A percentile compares a stretch with the other conserved stretches of the same genome.
Evolutionary conservation across 2,888 invertebrate genomes (phyloP).

Genomic region (Polydrusus pterygomalis): DNA sequence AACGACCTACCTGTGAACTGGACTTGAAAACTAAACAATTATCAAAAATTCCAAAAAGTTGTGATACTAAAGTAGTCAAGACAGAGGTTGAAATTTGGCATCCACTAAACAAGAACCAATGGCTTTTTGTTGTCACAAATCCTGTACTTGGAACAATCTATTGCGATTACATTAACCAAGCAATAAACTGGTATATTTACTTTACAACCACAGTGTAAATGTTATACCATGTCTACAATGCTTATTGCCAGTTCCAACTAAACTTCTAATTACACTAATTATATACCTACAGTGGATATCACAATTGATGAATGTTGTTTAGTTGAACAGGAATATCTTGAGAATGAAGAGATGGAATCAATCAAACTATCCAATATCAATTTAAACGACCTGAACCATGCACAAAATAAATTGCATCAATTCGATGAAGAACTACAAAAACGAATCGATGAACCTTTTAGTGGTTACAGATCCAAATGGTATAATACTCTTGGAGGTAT

Average conservation of each 20-base stretch:
- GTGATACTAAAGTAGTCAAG: slow-evolving; percentile 6
- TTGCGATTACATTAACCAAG: background rate
- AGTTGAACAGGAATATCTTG: slow-evolving; percentile 28
- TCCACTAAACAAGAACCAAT: slow-evolving; percentile 5
- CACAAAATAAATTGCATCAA: slow-evolving; percentile 46
- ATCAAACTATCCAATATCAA: slow-evolving; percentile 44
- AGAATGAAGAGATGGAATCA: slow-evolving; percentile 33
- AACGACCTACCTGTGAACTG: slow-evolving; percentile 11
- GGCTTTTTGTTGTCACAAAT: background rate
- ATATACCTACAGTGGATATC: slow-evolving; percentile 29
- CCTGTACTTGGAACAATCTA: background rate
- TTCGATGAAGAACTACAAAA: slow-evolving; percentile 46
- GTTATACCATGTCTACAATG: slow-evolving; percentile 30
- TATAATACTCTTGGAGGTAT: no score
- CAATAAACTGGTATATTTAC: slow-evolving; percentile 22
- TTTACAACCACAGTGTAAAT: slow-evolving; percentile 9
- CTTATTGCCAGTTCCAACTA: slow-evolving; percentile 1
- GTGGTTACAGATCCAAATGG: slow-evolving; percentile 35
- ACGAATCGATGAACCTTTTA: slow-evolving; percentile 41
- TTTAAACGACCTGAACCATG: slow-evolving; percentile 46
- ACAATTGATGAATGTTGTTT: slow-evolving; percentile 29
- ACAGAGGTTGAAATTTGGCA: slow-evolving; percentile 27
- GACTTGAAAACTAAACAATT: slow-evolving; percentile 19
- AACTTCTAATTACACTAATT: slow-evolving; percentile 32
- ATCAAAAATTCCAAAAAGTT: background rate